Conservation (phyloP, 2,113 vertebrate genomes). For the Cisticola juncidis region DNA sequence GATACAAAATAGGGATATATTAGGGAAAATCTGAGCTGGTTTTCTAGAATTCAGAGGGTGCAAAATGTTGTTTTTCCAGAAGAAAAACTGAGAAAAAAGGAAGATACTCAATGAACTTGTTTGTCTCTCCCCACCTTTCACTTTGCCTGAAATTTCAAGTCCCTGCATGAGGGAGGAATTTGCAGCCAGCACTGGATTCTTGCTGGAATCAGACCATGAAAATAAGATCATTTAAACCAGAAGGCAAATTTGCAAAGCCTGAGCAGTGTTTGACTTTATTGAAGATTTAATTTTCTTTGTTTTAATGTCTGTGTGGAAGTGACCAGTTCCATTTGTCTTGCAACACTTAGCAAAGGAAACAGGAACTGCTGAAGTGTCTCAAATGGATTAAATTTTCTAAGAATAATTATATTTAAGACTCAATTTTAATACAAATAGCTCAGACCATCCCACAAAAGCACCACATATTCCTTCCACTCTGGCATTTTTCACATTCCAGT, state of each 20-base stretch:
- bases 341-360: background rate
- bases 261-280: background rate
- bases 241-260: background rate
- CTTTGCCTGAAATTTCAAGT: background rate
- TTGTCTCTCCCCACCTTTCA: background rate
- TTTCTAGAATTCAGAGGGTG: background rate
- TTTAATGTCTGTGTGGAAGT: accelerated
- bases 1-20: accelerated
- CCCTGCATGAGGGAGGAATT: background rate
- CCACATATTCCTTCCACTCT: background rate
- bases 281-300: background rate
- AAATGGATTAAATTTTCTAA: background rate
- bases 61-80: background rate
- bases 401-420: background rate
- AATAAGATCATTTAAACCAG: background rate
- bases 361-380: background rate
- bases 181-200: background rate
- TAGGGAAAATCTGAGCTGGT: background rate
- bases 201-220: background rate
- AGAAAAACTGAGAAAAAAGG: background rate
- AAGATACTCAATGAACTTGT: background rate
- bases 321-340: background rate
- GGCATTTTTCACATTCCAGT: background rate
- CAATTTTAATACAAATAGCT: background rate
- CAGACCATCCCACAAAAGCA: background rate